Evolutionary conservation across 2,113 vertebrate genomes (phyloP).

Genomic region (Harpagus bidentatus): DNA sequence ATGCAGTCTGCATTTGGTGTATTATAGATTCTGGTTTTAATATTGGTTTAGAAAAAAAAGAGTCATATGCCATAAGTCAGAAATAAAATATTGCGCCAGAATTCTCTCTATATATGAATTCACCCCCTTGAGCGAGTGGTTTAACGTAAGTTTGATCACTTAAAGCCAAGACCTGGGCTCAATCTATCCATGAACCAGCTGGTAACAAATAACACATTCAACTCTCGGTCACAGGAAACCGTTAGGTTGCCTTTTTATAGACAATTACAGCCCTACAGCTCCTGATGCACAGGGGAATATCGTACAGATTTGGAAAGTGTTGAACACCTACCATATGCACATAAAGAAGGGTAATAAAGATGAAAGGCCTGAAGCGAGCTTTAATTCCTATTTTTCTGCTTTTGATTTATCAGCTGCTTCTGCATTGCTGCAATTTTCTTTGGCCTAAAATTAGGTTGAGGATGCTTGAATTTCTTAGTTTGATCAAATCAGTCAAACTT

Average conservation of each 20-base stretch:
- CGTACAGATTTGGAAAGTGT: neutral
- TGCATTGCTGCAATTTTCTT: neutral
- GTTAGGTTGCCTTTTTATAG: conserved; percentile 58
- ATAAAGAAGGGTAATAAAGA: conserved; percentile 49
- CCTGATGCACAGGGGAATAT: conserved; percentile 16
- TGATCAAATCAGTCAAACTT: neutral
- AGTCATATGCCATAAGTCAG: conserved; percentile 19
- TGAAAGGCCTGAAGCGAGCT: conserved; percentile 28
- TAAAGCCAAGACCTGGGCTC: conserved; percentile 34
- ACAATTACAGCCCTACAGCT: conserved; percentile 16
- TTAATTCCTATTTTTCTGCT: conserved; percentile 49
- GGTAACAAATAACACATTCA: conserved; percentile 67
- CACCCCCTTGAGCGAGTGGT: neutral
- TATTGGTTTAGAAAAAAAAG: conserved; percentile 5
- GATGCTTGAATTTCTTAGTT: neutral
- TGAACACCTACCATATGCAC: conserved; percentile 38
- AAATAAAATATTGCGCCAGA: conserved; percentile 46
- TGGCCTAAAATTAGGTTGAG: conserved; percentile 22
- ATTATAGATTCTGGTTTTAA: conserved; percentile 62
- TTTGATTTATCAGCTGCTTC: conserved; percentile 56
- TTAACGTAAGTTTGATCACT: conserved; percentile 51
- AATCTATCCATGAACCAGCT: conserved; percentile 36
- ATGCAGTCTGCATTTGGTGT: neutral
- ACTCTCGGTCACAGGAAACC: conserved; percentile 38
- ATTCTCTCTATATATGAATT: conserved; percentile 37